Base-by-base conservation (phyloP, 2,888 invertebrate genomes). In the Tipula unca region DNA sequence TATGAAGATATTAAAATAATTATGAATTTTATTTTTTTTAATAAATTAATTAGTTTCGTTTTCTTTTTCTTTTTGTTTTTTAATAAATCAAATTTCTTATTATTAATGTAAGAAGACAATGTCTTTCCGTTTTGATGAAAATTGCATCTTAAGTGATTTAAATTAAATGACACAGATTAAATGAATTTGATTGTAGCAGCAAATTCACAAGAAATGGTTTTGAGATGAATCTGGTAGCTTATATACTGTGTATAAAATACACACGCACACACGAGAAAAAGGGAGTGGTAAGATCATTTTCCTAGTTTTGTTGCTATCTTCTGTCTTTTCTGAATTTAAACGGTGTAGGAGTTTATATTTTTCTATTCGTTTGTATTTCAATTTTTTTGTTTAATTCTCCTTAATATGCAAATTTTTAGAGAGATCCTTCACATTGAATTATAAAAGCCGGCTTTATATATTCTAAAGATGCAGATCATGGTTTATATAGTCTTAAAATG, bases 91-190 rank as follows among this genome's bases (percentile, higher is more conserved):
- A 69, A 69, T 69, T 69, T 69, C 25, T 69, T 20, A 69, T 69
- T 69, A 69, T 69, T 69, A 17, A 54, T 54, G 48, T 69, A 69
- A 69, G 69, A 69, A 54, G 25, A 69, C 69, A 69, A 69, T 69
- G 25, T 69, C 69, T 69, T 69, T 69, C 69, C 69, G 69, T 69
- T 69, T 69, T 69, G 25, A 25, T 25, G 69, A 69, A 69, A 69
- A 69, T 69, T 69, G 69, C 69, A 69, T 25, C 69, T 69, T 69
- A 69, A 69, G 69, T 69, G 69, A 69, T 69, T 69, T 69, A 69
- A 69, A 69, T 69, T 69, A 69, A 69, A 69, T 69, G 69, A 69
- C 69, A 69, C 69, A 69, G 69, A 69, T 69, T 69, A 69, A 69
- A 69, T 25, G 69, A 69, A 69, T 69, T 69, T 69, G 69, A 69